Evolutionary conservation across 1,140 invertebrate species (phyloP), one percentile per base, ranked within the genome.

Genomic region (Meloidogyne exigua): DNA sequence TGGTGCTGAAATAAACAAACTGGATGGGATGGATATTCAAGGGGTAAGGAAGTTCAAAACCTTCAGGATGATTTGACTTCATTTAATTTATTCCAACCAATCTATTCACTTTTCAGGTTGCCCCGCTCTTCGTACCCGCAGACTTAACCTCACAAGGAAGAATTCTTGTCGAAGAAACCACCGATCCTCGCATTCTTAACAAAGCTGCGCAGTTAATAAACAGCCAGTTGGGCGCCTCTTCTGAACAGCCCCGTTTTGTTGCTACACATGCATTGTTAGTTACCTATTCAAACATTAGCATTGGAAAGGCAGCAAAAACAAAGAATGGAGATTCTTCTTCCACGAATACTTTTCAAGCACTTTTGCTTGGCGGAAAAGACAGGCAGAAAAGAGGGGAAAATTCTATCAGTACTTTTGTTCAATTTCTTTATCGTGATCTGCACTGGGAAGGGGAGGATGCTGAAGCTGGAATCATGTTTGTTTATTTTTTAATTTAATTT

Each of bases 91-190:
- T n/a, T n/a, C n/a, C n/a, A n/a, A n/a, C n/a, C n/a, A n/a, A n/a
- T n/a, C n/a, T n/a, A n/a, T n/a, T n/a, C n/a, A n/a, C n/a, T n/a
- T n/a, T n/a, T n/a, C n/a, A 73, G 71, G 71, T 87, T 39, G 85
- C 85, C 57, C 86, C 85, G 13, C 88, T 88, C 78, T 87, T 84
- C 67, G 80, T 83, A 23, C 70, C 83, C 1, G 87, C 86, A 28
- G 86, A 86, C 64, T 63, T 87, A n/a, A 70, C 80, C 7, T 64
- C 63, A 62, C 42, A 73, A n/a, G 71, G 71, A 26, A 62, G 28
- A 32, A 73, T 73, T 28, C 65, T 73, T 13, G 81, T 87, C 15
- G 72, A 62, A n/a, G 85, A 87, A 73, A 81, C 76, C n/a, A 82
- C 76, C 13, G 83, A 82, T 25, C 49, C 69, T 7, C 79, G 80